These are phyloP conservation scores for Aelia acuminata DNA, from an alignment of 2,888 invertebrate species.

Conservation along the genomic window DNA sequence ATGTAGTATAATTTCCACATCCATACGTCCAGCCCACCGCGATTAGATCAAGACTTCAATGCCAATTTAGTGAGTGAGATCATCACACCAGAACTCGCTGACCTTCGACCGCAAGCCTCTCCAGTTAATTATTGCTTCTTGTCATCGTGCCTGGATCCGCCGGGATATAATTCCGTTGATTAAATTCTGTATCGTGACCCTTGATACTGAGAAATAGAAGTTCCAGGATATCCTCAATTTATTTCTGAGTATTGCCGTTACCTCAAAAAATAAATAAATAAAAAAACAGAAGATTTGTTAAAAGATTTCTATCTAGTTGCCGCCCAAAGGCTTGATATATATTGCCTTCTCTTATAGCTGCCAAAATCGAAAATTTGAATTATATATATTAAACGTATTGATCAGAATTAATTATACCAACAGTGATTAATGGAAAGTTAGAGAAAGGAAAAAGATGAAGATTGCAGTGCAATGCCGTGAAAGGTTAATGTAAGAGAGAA, in stretches of 20 bases:
- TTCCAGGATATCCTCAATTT: neutral
- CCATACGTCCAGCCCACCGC: neutral
- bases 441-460: no score
- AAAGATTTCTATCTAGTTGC: no score
- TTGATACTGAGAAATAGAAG: neutral
- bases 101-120: conserved; percentile 12
- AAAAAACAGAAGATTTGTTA: no score
- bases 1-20: neutral
- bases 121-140: neutral
- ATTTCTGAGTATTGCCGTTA: neutral
- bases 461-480: no score
- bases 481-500: no score
- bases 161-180: neutral
- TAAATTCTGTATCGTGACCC: neutral
- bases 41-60: neutral
- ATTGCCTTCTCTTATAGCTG: no score
- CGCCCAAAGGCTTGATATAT: no score
- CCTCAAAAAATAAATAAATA: neutral
- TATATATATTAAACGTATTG: no score
- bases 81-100: neutral
- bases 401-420: no score
- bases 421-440: no score
- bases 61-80: conserved; percentile 12
- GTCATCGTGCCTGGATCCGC: neutral
- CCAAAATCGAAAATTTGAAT: no score